Conservation (phyloP, 2,888 invertebrate species). For the Eupithecia inturbata region DNA sequence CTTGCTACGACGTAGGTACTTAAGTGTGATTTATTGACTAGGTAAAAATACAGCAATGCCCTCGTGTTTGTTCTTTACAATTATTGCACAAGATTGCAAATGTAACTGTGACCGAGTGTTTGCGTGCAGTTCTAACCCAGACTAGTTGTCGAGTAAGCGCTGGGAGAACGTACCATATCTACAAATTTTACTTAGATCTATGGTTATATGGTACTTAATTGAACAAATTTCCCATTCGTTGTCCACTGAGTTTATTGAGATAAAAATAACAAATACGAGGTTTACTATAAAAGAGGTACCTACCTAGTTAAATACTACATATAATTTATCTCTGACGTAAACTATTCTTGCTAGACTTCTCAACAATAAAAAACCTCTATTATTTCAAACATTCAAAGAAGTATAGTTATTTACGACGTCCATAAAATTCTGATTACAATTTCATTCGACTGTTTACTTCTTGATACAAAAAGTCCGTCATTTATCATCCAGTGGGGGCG, state of each 20-base stretch:
- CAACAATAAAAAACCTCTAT: not conserved
- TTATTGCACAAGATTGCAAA: too few species aligned
- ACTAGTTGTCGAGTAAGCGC: too few species aligned
- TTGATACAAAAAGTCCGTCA: constrained; percentile 30
- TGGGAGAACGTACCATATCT: too few species aligned
- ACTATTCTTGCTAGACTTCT: not conserved
- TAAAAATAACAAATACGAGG: not conserved
- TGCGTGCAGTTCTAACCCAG: too few species aligned
- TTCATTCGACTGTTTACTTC: constrained; percentile 10
- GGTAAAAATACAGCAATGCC: too few species aligned
- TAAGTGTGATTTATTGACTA: too few species aligned
- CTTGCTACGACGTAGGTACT: too few species aligned
- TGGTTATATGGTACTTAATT: too few species aligned
- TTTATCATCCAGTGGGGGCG: constrained; percentile 44
- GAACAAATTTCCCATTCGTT: not conserved
- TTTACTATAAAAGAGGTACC: not conserved
- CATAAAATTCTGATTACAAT: constrained; percentile 5
- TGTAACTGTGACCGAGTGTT: too few species aligned
- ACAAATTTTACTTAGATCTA: too few species aligned
- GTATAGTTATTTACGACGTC: not conserved
- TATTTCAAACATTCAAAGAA: not conserved
- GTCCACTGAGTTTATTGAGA: not conserved
- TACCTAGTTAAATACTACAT: not conserved
- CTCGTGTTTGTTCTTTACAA: too few species aligned
- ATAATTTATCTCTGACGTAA: not conserved